These are phyloP conservation scores for Cerceris ruficornis DNA, from an alignment of 2,888 invertebrate species.

Conservation along the genomic window DNA sequence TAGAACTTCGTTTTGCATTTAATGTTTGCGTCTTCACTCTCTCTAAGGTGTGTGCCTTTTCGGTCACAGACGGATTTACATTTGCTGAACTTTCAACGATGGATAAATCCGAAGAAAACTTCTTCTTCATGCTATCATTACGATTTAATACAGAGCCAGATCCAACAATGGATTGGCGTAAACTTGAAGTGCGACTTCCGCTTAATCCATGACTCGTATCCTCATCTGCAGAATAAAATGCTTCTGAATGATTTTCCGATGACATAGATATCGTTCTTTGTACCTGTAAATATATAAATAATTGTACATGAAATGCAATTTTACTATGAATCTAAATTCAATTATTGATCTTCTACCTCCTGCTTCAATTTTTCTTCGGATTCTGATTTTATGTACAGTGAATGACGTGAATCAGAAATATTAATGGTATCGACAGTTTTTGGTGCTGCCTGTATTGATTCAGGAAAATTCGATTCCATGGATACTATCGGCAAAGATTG, in stretches of 20 bases:
- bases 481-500: slow-evolving; percentile 74
- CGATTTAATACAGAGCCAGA: slow-evolving; percentile 82
- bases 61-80: slow-evolving; percentile 65
- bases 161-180: slow-evolving; percentile 87
- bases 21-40: slow-evolving; percentile 72
- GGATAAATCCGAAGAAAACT: slow-evolving; percentile 84
- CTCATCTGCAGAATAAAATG: slow-evolving; percentile 96
- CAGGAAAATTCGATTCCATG: slow-evolving; percentile 68
- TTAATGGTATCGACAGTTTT: slow-evolving; percentile 83
- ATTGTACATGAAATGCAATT: neutral
- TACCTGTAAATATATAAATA: slow-evolving; percentile 79
- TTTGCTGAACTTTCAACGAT: slow-evolving; percentile 81
- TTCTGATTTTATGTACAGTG: slow-evolving; percentile 84
- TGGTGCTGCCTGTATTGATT: slow-evolving; percentile 81
- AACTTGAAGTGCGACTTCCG: slow-evolving; percentile 87
- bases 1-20: slow-evolving; percentile 69
- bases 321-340: neutral
- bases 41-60: slow-evolving; percentile 79
- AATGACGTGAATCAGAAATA: slow-evolving; percentile 87
- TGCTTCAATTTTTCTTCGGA: slow-evolving; percentile 85
- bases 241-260: slow-evolving; percentile 95
- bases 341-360: slow-evolving; percentile 79
- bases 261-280: slow-evolving; percentile 94
- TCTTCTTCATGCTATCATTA: slow-evolving; percentile 82
- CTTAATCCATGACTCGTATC: slow-evolving; percentile 85